Evolutionary conservation across 2,888 invertebrate genomes (phyloP), one percentile per base, ranked within the genome.

Genomic region (Diaphora mendica): DNA sequence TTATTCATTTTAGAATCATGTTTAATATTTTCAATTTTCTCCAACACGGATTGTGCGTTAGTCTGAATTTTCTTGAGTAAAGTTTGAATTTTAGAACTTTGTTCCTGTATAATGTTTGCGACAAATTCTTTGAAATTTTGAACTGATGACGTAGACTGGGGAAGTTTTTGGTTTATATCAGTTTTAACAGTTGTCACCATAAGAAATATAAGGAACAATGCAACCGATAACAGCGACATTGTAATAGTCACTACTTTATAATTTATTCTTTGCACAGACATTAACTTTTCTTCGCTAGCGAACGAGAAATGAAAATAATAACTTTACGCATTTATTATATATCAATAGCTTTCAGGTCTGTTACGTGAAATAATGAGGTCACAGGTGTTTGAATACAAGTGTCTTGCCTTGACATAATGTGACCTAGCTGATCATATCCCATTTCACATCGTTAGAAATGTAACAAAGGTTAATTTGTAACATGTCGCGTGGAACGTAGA

Each of bases 391-490:
- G 74, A 72, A 79, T 82, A 78, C 82, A 77, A 83, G 82, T 84
- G 84, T 72, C 48, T 90, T 86, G 85, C 92, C 92, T 92, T 95
- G 95, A 95, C 95, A 95, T 92, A 93, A 95, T 92, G 93, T 93
- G 94, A 94, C 95, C 95, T 85, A 93, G 89, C 93, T 93, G 85
- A 92, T 93, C 92, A 91, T 81, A 85, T 74, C 83, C 88, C 88
- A 89, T 90, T 89, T 88, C 84, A 85, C 88, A 86, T 87, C 88
- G 85, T 86, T 86, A 84, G 64, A 79, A 78, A 78, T 79, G 73
- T 78, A 79, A 80, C 80, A 84, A 88, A 86, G 84, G 83, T 83
- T 85, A 80, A 85, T 79, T 81, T 81, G 79, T 83, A 71, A 62
- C 70, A 81, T 76, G 79, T 83, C 81, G 71, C 30, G 72, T 74